Percentiles rank a stretch among this genome's conserved stretches.
These are phyloP conservation scores for Ceyx erithaca DNA, from an alignment of 2,797 vertebrate genomes.

Conservation along the genomic window DNA sequence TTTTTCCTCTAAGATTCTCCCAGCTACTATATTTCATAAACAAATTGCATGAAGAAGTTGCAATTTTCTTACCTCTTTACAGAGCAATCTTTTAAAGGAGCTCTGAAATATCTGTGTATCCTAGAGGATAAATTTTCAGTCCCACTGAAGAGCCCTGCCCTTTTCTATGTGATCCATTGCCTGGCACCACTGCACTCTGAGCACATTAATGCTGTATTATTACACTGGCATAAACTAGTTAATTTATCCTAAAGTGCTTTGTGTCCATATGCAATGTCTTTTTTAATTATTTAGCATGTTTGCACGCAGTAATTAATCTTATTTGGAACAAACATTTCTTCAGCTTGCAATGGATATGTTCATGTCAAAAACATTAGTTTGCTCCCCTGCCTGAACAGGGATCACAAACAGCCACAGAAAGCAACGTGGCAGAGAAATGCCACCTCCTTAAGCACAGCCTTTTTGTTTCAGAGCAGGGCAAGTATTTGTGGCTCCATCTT, in stretches of 20 bases:
- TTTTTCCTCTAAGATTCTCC: slow-evolving; percentile 27
- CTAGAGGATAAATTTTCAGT: background rate
- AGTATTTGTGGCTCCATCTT: background rate
- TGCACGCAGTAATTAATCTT: background rate
- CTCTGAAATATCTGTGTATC: background rate
- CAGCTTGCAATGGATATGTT: background rate
- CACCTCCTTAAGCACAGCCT: background rate
- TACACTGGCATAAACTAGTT: background rate
- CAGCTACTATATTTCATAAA: slow-evolving; percentile 34
- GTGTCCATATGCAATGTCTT: background rate
- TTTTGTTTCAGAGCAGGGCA: background rate
- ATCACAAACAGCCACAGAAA: background rate
- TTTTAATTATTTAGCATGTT: slow-evolving; percentile 12
- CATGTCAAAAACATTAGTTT: background rate
- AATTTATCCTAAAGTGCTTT: slow-evolving; percentile 4
- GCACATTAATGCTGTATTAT: background rate
- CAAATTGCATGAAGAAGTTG: slow-evolving; percentile 3
- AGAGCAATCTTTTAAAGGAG: background rate
- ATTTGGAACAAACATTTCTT: background rate
- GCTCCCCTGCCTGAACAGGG: background rate
- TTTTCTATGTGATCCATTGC: background rate
- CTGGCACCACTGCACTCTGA: background rate
- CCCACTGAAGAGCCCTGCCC: background rate
- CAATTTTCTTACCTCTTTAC: slow-evolving; percentile 31
- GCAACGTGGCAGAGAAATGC: background rate